Evolutionary conservation across 2,888 invertebrate species (phyloP), one percentile per base, ranked within the genome.

Genomic region (Oeneis ivallda): DNA sequence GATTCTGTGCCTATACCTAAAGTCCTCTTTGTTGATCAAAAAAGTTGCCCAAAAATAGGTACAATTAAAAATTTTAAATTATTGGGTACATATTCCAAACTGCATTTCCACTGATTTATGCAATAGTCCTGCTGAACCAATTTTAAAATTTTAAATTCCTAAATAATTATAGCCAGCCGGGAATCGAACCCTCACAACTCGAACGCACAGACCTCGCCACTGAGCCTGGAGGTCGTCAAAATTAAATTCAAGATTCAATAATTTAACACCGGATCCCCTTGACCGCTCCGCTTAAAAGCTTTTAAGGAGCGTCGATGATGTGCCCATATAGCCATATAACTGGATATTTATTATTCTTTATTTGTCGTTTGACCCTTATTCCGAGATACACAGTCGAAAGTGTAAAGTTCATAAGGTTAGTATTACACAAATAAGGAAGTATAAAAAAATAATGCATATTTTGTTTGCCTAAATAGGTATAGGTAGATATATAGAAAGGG

Each of bases 281-380:
- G 69, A 69, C 69, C 69, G 54, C 17, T 41, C 43, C 67, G 19
- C 39, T 45, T 67, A 65, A 67, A 62, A 58, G 56, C 49, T 62
- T 61, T 60, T 65, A 62, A 68, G 47, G 63, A 57, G 59, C 45
- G 39, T n/a, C 19, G 56, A 32, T 5, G 45, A 62, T 62, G 59
- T 15, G 58, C 45, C 47, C n/a, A 61, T n/a, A 15, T 13, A 43
- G 43, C 57, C 49, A 37, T 64, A 56, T 50, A 37, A 54, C 19
- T 52, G 56, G 19, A 17, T 58, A 47, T 17, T 47, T 47, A 47
- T 17, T 47, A 47, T 9, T 53, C 62, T 62, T 54, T 62, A 62
- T 62, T 17, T 62, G 54, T 34, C 64, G 45, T 39, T 59, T 68
- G 68, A 68, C 68, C 68, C 59, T 65, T 68, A 62, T 52, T 37